Evolutionary conservation across 2,888 invertebrate species (phyloP).

Genomic region (Mycogona germanica): DNA sequence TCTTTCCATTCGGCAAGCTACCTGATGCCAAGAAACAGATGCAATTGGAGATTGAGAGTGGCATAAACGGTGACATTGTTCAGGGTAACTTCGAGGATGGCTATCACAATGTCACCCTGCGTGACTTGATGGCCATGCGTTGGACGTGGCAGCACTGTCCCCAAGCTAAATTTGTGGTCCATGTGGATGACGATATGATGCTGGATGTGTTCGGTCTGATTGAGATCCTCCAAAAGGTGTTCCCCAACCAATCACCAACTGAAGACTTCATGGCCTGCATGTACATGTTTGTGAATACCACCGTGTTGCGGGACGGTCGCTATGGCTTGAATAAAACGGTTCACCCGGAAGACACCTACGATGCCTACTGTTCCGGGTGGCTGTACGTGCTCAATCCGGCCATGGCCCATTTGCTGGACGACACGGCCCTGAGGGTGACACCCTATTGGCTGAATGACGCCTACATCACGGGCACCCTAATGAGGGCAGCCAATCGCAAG

Average conservation of each 20-base stretch:
- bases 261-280: constrained; percentile 13
- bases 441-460: constrained; percentile 18
- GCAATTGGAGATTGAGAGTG: constrained; percentile 11
- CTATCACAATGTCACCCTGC: constrained; percentile 15
- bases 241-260: neutral
- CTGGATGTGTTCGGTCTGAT: constrained; percentile 15
- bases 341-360: constrained; percentile 12
- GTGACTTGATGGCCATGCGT: constrained; percentile 16
- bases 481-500: neutral
- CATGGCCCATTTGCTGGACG: constrained; percentile 11
- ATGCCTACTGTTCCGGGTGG: constrained; percentile 16
- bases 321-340: constrained; percentile 10
- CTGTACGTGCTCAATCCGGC: constrained; percentile 13
- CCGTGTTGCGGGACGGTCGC: constrained; percentile 10
- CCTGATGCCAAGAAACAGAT: neutral
- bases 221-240: constrained; percentile 1
- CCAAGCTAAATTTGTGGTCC: constrained; percentile 14
- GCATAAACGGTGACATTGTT: constrained; percentile 9
- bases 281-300: neutral
- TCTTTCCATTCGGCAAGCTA: constrained; percentile 12
- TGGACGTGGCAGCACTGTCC: constrained; percentile 15
- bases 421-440: constrained; percentile 1
- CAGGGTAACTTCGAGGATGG: constrained; percentile 17
- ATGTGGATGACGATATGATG: constrained; percentile 13
- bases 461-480: constrained; percentile 14